Percentiles rank a stretch among this genome's conserved stretches.
These are phyloP conservation scores for Laupala kohalensis DNA, from an alignment of 1,140 invertebrate species.

Conservation along the genomic window DNA sequence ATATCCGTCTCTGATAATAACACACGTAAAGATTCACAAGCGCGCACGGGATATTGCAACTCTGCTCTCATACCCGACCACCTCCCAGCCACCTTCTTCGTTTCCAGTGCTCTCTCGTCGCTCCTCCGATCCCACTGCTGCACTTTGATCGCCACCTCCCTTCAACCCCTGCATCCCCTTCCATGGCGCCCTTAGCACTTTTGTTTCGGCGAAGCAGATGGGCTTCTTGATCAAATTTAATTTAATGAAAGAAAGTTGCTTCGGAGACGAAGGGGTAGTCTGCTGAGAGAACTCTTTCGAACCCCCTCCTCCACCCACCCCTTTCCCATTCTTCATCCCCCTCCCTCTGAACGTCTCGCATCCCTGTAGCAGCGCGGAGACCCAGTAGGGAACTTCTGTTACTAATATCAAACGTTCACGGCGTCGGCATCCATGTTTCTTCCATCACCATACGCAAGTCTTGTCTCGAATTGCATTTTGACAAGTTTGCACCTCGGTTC, in stretches of 20 bases:
- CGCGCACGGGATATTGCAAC: not conserved
- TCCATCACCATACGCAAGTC: no score
- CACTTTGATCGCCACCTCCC: no score
- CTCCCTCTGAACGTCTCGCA: not conserved
- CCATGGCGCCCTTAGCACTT: not conserved
- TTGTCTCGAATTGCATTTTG: no score
- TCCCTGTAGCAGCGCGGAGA: no score
- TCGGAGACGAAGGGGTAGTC: not conserved
- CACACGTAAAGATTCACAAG: not conserved
- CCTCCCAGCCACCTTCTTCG: no score
- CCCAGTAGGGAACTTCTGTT: not conserved
- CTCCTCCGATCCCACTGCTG: no score
- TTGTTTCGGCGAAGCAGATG: not conserved
- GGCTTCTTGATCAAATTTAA: not conserved
- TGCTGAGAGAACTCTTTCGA: not conserved
- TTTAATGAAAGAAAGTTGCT: not conserved
- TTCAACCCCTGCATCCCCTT: no score
- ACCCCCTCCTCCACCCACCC: not conserved
- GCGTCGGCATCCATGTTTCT: no score
- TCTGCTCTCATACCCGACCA: no score
- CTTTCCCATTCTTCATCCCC: not conserved
- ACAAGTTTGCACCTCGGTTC: no score
- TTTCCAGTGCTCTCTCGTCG: no score
- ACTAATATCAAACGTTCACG: not conserved
- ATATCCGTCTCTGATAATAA: not conserved